Evolutionary conservation across 2,113 vertebrate species (phyloP).

Genomic region (Apteryx owenii): DNA sequence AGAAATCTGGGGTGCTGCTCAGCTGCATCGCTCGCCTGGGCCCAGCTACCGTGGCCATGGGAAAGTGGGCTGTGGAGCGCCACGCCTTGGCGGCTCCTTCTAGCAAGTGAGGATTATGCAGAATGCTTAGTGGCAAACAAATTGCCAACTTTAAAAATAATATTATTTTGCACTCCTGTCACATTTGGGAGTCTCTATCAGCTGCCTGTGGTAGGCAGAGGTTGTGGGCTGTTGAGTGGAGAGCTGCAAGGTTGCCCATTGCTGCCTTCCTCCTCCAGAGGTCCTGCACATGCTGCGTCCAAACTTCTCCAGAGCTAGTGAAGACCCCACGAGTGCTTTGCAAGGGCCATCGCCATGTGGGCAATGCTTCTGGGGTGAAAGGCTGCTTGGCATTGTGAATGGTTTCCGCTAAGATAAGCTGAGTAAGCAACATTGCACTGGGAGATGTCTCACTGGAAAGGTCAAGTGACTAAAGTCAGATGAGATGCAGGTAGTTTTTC

Average conservation of each 20-base stretch:
- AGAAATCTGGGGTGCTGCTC: slow-evolving; percentile 66
- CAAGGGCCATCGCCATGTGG: not conserved
- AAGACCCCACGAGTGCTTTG: not conserved
- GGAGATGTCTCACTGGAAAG: not conserved
- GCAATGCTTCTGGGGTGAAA: not conserved
- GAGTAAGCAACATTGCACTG: accelerated
- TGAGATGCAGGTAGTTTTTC: not conserved
- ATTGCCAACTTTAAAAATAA: not conserved
- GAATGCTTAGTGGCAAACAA: not conserved
- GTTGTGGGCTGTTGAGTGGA: accelerated
- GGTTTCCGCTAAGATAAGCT: not conserved
- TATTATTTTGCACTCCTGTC: not conserved
- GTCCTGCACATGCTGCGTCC: not conserved
- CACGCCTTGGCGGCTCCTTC: not conserved
- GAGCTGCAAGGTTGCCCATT: not conserved
- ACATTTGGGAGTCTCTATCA: not conserved
- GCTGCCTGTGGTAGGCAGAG: not conserved
- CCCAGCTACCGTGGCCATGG: slow-evolving; percentile 79
- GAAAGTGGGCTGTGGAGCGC: slow-evolving; percentile 54
- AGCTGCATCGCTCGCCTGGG: not conserved
- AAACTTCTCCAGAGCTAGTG: accelerated
- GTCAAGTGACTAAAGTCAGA: not conserved
- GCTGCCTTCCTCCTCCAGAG: not conserved
- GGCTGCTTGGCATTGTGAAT: not conserved
- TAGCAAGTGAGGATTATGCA: not conserved